Base-by-base conservation (phyloP, 2,797 vertebrate species). In the Gadopsis marmoratus region DNA sequence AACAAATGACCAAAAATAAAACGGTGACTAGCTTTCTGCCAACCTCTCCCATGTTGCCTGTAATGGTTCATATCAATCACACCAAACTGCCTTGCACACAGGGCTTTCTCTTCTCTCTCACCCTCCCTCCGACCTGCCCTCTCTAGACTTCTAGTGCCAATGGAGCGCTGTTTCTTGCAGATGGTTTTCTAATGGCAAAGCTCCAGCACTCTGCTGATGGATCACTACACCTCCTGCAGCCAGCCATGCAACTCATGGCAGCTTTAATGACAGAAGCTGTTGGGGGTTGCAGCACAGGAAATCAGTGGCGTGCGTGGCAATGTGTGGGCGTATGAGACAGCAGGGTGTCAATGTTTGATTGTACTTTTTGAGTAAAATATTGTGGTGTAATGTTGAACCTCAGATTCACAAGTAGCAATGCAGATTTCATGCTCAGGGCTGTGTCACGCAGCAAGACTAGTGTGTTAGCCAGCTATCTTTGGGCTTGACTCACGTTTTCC, bases 11-110 rank as follows among this genome's bases (percentile, higher is more conserved):
- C 84, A 81, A 88, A 90, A 92, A 86, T 91, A 90, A 89, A 91
- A 88, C 70, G 21, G 84, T 81, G 82, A 90, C 90, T 89, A 87
- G 88, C 86, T 91, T 77, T 83, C 81, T 83, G 71, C 86, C 83
- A 81, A 74, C 81, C 85, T 91, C 86, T 88, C 79, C 86, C 82
- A 78, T 90, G 92, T 91, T 90, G 88, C 84, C 86, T 82, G 84
- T 94, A 94, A 95, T 92, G 82, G 90, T 90, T 90, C 86, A 75
- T 85, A 93, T 95, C 92, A 94, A 94, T 95, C 94, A 93, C 88
- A 59, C 71, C 87, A 90, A 93, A 90, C 86, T 86, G 86, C 88
- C 80, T 85, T 3, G 76, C 79, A 76, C 84, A 72, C 84, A 29
- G 68, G 68, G 74, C 80, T 60, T 69, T 79, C 76, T 77, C 74